Conservation (phyloP, 2,113 vertebrate genomes). For the Helogale parvula region DNA sequence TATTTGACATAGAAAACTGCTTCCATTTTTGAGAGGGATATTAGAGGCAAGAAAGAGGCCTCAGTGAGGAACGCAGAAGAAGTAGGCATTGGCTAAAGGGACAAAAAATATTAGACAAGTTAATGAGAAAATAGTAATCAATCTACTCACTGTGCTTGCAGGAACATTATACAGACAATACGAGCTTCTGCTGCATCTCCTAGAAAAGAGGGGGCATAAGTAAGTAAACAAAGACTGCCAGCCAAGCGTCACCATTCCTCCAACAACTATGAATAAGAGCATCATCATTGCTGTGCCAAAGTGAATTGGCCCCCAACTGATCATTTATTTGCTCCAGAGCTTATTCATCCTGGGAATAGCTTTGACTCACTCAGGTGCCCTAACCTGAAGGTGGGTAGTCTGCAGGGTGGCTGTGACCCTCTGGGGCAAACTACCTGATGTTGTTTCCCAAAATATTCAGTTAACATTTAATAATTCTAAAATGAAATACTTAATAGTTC, state of each 20-base stretch:
- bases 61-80: neutral
- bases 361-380: neutral
- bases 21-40: neutral
- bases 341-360: neutral
- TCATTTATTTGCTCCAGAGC: neutral
- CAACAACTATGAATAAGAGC: neutral
- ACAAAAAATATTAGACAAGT: neutral
- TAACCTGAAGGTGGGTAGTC: neutral
- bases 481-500: slow-evolving; percentile 14
- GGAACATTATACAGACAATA: neutral
- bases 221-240: neutral
- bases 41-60: neutral
- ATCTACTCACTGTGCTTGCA: neutral
- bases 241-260: neutral
- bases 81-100: neutral
- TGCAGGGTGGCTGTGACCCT: neutral
- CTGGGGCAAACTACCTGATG: neutral
- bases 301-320: neutral
- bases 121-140: neutral
- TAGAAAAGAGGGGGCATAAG: neutral
- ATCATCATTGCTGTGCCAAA: neutral
- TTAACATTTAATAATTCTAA: neutral
- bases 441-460: neutral
- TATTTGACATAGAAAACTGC: neutral
- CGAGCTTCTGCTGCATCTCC: neutral